phyloP scores from a whole-genome alignment of 2,888 invertebrate genomes.

The Sympetrum striolatum region DNA sequence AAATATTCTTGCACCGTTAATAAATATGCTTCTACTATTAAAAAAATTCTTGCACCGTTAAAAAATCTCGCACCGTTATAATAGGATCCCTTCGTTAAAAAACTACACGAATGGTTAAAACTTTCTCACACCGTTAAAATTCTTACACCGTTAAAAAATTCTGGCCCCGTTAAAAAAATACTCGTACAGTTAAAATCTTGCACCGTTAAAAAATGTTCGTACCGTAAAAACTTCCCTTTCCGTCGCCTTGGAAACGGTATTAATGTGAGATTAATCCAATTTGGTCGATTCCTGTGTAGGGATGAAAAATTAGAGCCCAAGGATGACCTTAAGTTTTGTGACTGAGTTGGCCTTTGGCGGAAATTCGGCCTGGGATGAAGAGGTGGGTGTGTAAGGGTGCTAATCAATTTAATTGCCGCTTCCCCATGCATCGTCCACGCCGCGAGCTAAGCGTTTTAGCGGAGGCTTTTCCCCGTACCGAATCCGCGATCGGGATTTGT shows the following conservation, averaged over 20 bases:
- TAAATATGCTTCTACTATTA: too few relatives aligned
- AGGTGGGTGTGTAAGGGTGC: background rate
- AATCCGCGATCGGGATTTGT: background rate
- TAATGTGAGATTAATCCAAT: slow-evolving; percentile 29
- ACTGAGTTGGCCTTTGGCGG: background rate
- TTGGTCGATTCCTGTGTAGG: background rate
- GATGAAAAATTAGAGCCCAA: background rate
- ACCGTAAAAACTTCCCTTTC: too few relatives aligned
- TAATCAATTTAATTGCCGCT: background rate
- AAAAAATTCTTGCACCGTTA: background rate
- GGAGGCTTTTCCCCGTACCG: too few relatives aligned
- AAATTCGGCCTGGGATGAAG: background rate
- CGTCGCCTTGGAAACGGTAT: background rate
- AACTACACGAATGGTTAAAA: too few relatives aligned
- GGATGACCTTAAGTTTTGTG: background rate
- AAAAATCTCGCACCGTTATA: too few relatives aligned
- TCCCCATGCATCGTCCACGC: background rate
- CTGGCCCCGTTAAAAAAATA: too few relatives aligned
- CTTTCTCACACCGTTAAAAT: too few relatives aligned
- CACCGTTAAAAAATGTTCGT: too few relatives aligned
- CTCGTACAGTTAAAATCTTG: too few relatives aligned
- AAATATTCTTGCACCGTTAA: background rate
- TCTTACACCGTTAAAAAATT: too few relatives aligned
- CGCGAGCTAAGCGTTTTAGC: too few relatives aligned
- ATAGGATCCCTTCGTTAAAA: too few relatives aligned